These are phyloP conservation scores for Ormyrus nitidulus DNA, from an alignment of 2,888 invertebrate species.

Conservation along the genomic window DNA sequence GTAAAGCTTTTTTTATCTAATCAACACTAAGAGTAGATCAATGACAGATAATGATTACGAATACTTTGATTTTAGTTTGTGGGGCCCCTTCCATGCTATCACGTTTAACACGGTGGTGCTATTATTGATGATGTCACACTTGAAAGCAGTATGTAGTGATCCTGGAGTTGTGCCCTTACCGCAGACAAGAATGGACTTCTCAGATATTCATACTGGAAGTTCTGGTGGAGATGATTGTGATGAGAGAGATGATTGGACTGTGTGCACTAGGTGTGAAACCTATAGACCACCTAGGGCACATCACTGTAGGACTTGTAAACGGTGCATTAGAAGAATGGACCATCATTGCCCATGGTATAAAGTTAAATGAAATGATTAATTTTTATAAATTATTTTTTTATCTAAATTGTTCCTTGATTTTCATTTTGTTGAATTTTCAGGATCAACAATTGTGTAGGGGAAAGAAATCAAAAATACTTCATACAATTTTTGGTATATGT, in stretches of 20 bases:
- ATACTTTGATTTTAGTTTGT: conserved; percentile 79
- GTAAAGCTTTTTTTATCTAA: too few relatives aligned
- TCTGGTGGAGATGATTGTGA: conserved; percentile 74
- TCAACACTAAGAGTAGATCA: too few relatives aligned
- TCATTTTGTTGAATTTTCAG: conserved; percentile 68
- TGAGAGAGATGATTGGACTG: conserved; percentile 83
- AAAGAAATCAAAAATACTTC: conserved; percentile 94
- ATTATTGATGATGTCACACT: conserved; percentile 85
- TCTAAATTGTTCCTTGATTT: not conserved
- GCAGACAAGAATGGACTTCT: conserved; percentile 85
- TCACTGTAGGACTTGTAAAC: conserved; percentile 91
- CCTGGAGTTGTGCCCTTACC: conserved; percentile 91
- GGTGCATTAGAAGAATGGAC: conserved; percentile 89
- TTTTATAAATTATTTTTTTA: not conserved
- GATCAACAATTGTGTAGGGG: conserved; percentile 96
- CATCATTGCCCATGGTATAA: conserved; percentile 89
- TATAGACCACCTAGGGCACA: conserved; percentile 90
- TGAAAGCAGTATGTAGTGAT: conserved; percentile 92
- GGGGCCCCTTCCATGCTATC: conserved; percentile 88
- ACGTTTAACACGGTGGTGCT: conserved; percentile 88
- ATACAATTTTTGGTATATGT: conserved; percentile 91
- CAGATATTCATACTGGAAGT: conserved; percentile 84
- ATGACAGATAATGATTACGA: too few relatives aligned
- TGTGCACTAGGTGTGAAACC: conserved; percentile 88
- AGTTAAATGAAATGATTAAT: conserved; percentile 31